phyloP scores from a whole-genome alignment of 2,113 vertebrate species.

The Sinocyclocheilus anophthalmus region DNA sequence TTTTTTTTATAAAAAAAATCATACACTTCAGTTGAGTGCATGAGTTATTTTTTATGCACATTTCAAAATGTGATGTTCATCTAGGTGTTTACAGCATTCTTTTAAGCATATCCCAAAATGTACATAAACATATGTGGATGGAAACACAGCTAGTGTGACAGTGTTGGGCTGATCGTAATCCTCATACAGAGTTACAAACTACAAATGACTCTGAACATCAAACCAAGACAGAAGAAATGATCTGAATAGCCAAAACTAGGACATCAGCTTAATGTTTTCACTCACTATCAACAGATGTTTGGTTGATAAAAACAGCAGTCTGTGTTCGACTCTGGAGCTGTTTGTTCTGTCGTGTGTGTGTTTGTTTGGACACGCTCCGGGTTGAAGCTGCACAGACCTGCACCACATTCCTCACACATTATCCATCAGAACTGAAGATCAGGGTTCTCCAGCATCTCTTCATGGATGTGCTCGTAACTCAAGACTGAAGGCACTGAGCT shows the following conservation, averaged over 20 bases:
- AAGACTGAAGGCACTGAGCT: no score
- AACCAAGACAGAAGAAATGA: not conserved
- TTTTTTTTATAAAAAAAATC: no score
- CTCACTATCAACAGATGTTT: no score
- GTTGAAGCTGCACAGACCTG: not conserved
- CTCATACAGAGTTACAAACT: not conserved
- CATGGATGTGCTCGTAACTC: not conserved
- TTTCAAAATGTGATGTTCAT: no score
- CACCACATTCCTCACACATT: slow-evolving; percentile 6
- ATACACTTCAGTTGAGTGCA: no score
- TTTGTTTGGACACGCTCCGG: not conserved
- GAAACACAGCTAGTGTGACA: not conserved
- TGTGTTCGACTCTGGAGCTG: not conserved
- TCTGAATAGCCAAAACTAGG: not conserved
- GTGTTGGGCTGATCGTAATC: not conserved
- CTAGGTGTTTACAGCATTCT: no score
- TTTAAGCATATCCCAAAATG: not conserved
- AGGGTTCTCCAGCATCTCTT: not conserved
- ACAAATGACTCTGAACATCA: not conserved
- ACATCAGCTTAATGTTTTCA: not conserved
- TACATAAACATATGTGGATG: no score
- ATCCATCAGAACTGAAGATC: not conserved
- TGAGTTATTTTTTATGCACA: no score
- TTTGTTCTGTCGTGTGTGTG: not conserved
- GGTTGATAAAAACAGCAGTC: not conserved